These are phyloP conservation scores for Centrocercus urophasianus DNA, from an alignment of 2,113 vertebrate genomes.

Conservation along the genomic window DNA sequence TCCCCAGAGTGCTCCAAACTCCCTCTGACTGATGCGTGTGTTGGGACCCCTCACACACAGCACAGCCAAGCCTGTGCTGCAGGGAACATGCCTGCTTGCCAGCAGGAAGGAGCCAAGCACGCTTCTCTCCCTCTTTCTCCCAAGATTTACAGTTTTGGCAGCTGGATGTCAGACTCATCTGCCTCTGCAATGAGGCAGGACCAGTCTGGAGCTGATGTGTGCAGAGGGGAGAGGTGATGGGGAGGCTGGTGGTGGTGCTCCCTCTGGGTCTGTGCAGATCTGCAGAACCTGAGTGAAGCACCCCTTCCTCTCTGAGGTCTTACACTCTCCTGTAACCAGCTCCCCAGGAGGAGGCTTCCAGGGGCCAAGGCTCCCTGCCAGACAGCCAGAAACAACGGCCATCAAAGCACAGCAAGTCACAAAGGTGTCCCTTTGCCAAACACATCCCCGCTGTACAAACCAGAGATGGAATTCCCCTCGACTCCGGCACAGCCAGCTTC, in stretches of 20 bases:
- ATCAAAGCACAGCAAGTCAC: accelerated
- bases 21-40: neutral
- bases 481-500: accelerated
- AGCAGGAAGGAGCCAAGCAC: conserved; percentile 43
- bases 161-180: neutral
- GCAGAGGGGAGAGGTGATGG: neutral
- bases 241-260: neutral
- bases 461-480: accelerated
- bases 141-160: neutral
- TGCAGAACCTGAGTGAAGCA: accelerated
- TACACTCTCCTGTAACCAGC: neutral
- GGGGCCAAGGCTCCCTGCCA: accelerated
- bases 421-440: accelerated
- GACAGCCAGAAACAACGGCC: neutral
- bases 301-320: neutral
- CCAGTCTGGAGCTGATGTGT: neutral
- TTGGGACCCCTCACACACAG: neutral
- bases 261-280: neutral
- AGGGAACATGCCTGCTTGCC: conserved; percentile 27
- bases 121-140: conserved; percentile 8
- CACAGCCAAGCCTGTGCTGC: neutral
- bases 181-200: neutral
- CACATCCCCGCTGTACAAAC: accelerated
- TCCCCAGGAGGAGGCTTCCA: neutral
- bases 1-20: accelerated